A percentile compares a stretch with the other conserved stretches of the same genome.
Evolutionary conservation across 2,797 vertebrate species (phyloP).

Genomic region (Chelonia mydas): DNA sequence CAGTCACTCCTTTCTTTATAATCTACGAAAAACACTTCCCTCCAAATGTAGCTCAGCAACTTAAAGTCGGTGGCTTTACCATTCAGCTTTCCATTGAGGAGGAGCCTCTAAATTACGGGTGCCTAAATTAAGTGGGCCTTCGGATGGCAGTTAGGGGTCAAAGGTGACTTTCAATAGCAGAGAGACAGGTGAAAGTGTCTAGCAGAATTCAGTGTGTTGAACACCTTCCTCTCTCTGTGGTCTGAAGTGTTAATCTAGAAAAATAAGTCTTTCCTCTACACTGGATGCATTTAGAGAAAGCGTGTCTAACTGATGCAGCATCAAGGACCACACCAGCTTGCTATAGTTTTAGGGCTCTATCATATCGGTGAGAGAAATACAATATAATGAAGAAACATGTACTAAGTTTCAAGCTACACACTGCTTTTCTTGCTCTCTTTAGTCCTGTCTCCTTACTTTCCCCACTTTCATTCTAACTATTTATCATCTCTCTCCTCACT

Average conservation of each 20-base stretch:
- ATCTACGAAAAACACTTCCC: background rate
- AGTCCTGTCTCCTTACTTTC: background rate
- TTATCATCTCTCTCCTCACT: background rate
- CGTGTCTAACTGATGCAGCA: slow-evolving; percentile 38
- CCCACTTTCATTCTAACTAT: background rate
- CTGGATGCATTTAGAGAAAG: background rate
- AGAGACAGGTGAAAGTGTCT: too few relatives aligned
- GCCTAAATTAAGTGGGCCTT: too few relatives aligned
- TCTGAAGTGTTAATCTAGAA: too few relatives aligned
- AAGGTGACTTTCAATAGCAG: too few relatives aligned
- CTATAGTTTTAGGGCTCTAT: background rate
- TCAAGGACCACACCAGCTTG: background rate
- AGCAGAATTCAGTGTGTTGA: background rate
- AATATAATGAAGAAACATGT: slow-evolving; percentile 1
- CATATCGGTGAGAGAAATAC: background rate
- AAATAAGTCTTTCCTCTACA: background rate
- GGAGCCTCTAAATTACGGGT: too few relatives aligned
- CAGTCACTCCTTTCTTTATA: background rate
- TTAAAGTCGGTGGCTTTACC: too few relatives aligned
- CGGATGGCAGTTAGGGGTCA: too few relatives aligned
- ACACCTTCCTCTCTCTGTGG: background rate
- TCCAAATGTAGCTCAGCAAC: background rate
- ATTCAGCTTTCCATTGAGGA: too few relatives aligned
- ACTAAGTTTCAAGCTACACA: background rate
- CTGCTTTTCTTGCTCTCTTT: background rate